These are phyloP conservation scores for Ptilonorhynchus violaceus DNA, from an alignment of 2,113 vertebrate genomes.

Conservation along the genomic window DNA sequence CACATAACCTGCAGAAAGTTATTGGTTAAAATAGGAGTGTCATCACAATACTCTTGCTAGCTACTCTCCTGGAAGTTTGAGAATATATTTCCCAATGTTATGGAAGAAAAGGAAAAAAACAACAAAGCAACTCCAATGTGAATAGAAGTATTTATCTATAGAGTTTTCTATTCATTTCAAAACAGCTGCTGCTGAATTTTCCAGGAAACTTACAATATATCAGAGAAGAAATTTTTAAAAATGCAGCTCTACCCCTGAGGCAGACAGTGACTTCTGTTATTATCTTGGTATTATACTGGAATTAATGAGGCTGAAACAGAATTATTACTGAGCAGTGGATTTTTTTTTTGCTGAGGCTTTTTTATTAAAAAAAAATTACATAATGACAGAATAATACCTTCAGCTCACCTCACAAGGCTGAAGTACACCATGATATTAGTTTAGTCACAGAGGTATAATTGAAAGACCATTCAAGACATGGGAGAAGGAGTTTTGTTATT, in stretches of 20 bases:
- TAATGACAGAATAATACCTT: neutral
- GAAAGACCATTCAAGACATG: neutral
- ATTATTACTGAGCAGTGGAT: neutral
- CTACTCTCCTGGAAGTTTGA: neutral
- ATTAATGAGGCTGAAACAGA: neutral
- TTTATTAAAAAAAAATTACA: neutral
- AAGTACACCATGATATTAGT: neutral
- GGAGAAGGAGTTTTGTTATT: neutral
- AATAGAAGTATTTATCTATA: neutral
- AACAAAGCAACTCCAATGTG: neutral
- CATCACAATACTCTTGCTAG: neutral
- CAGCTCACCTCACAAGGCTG: neutral
- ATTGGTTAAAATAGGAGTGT: neutral
- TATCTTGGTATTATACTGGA: neutral
- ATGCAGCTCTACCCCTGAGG: neutral
- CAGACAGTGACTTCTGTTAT: neutral
- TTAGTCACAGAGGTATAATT: neutral
- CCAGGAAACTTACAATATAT: neutral
- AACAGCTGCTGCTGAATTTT: neutral
- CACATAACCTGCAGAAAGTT: neutral
- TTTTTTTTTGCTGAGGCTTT: neutral
- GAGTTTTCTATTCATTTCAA: neutral
- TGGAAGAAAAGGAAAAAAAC: rapidly evolving
- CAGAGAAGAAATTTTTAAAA: neutral
- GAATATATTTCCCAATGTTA: neutral